These are phyloP conservation scores for Micrasema longulum DNA, from an alignment of 1,140 invertebrate genomes.

Conservation along the genomic window DNA sequence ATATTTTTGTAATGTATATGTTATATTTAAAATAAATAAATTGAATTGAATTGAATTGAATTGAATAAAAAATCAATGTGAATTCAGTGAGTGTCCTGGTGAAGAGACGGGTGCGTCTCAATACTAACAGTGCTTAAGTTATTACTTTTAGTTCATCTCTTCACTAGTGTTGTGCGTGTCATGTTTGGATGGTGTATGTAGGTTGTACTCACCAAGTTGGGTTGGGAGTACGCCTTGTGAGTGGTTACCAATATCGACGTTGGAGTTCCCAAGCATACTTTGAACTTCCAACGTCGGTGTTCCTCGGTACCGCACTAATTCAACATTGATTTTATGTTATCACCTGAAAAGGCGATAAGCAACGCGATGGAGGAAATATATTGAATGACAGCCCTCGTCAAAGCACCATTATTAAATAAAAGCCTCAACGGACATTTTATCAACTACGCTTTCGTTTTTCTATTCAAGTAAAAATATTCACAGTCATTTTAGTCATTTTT, in stretches of 20 bases:
- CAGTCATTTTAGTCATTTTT: too few relatives aligned
- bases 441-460: too few relatives aligned
- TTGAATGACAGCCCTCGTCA: conserved; percentile 19
- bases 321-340: conserved; percentile 69
- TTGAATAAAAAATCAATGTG: too few relatives aligned
- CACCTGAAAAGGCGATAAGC: conserved; percentile 66
- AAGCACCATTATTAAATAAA: conserved; percentile 10
- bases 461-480: too few relatives aligned
- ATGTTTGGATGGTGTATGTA: neutral
- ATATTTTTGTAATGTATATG: too few relatives aligned
- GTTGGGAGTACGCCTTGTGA: conserved; percentile 55
- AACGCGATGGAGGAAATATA: conserved; percentile 52
- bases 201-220: conserved; percentile 48
- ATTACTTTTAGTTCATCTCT: too few relatives aligned
- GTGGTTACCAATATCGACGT: conserved; percentile 58
- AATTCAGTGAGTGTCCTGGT: too few relatives aligned
- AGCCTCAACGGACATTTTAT: neutral
- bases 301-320: conserved; percentile 67
- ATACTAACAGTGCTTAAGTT: too few relatives aligned
- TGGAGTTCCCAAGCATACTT: conserved; percentile 52
- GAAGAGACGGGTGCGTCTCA: too few relatives aligned
- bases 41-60: too few relatives aligned
- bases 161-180: too few relatives aligned
- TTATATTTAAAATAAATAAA: too few relatives aligned
- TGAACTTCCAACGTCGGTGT: conserved; percentile 57